Percentiles rank a stretch among this genome's conserved stretches.
Conservation (phyloP, 2,113 vertebrate genomes). For the Azemiops feae region DNA sequence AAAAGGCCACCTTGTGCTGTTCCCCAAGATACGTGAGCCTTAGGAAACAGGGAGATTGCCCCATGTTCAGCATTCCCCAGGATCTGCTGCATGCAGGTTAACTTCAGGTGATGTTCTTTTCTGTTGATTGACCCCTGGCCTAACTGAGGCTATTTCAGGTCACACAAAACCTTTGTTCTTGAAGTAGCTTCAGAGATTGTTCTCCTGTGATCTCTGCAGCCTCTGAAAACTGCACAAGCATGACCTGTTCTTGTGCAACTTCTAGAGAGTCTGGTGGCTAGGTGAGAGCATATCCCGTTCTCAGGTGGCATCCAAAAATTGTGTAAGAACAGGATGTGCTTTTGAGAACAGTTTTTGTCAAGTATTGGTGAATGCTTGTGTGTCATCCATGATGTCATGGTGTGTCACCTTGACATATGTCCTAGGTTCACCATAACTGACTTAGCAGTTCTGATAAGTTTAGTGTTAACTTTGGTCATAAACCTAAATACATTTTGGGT, state of each 20-base stretch:
- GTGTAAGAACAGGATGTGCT: neutral
- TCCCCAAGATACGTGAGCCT: no score
- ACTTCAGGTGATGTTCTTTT: no score
- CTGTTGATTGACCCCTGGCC: no score
- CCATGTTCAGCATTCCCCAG: no score
- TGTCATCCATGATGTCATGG: neutral
- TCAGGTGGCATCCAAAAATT: neutral
- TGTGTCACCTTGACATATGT: neutral
- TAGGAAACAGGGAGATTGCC: no score
- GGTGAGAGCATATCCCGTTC: neutral
- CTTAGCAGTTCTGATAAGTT: neutral
- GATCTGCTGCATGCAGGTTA: no score
- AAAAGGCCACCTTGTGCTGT: no score
- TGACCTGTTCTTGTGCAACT: neutral
- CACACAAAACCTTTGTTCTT: no score
- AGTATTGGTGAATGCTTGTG: neutral
- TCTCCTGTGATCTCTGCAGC: neutral
- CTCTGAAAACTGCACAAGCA: neutral
- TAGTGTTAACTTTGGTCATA: neutral
- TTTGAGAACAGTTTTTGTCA: neutral
- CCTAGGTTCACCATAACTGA: neutral
- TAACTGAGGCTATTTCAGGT: no score
- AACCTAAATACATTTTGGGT: neutral
- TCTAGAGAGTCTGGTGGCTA: neutral
- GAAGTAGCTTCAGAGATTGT: neutral